Percentiles rank a stretch among this genome's conserved stretches.
Conservation (phyloP, 1,140 invertebrate species). For the Macrostomum lignano region DNA sequence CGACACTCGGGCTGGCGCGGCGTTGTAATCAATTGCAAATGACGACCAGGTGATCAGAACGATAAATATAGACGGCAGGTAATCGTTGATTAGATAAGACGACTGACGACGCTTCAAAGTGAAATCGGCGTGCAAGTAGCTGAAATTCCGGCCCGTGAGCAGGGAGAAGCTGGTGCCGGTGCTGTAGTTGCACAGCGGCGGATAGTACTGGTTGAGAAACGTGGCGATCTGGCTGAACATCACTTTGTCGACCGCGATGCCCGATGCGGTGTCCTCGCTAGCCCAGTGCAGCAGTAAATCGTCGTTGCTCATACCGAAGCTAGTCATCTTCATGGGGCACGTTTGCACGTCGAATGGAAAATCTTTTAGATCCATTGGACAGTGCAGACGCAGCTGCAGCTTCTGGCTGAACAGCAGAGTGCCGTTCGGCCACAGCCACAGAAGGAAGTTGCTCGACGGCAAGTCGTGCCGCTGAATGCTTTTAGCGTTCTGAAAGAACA, state of each 20-base stretch:
- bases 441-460: no score
- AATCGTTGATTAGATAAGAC: slow-evolving; percentile 56
- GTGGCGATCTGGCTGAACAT: no score
- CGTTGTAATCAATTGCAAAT: slow-evolving; percentile 12
- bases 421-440: background rate
- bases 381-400: slow-evolving; percentile 6
- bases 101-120: slow-evolving; percentile 52
- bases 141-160: background rate
- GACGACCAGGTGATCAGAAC: slow-evolving; percentile 55
- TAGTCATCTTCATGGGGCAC: slow-evolving; percentile 7
- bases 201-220: no score
- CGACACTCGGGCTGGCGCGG: slow-evolving; percentile 12
- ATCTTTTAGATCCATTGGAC: slow-evolving; percentile 7
- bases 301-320: no score
- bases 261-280: no score
- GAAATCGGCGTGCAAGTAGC: slow-evolving; percentile 38
- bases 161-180: no score
- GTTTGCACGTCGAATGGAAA: slow-evolving; percentile 9
- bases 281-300: no score
- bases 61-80: slow-evolving; percentile 51
- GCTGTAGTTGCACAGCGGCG: no score
- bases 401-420: slow-evolving; percentile 3
- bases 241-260: no score
- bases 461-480: no score
- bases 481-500: no score